phyloP scores from a whole-genome alignment of 2,797 vertebrate genomes.

The Perodicticus potto region DNA sequence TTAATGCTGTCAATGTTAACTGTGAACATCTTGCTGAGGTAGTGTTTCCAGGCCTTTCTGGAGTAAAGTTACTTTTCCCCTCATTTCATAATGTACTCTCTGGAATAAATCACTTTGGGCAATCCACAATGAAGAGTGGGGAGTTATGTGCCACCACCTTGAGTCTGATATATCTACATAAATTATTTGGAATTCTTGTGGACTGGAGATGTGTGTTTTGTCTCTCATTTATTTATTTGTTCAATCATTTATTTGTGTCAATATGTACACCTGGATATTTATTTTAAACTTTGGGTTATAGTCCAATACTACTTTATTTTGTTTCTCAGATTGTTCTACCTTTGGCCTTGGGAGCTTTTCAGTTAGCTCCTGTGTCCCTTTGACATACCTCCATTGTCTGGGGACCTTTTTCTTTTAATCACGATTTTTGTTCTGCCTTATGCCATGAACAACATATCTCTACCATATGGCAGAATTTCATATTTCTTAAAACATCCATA shows the following conservation, averaged over 20 bases:
- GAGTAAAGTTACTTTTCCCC: background rate
- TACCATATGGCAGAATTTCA: constrained; percentile 15
- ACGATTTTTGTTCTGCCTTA: constrained; percentile 48
- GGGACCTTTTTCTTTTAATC: constrained; percentile 44
- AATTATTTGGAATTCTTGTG: constrained; percentile 28
- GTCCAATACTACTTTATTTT: constrained; percentile 27
- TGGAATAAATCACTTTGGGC: constrained; percentile 44
- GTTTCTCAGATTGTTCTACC: constrained; percentile 19
- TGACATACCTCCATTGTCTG: background rate
- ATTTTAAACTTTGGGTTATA: constrained; percentile 57
- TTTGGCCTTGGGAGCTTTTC: constrained; percentile 17
- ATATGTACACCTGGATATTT: constrained; percentile 5
- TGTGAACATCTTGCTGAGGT: background rate
- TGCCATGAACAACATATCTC: constrained; percentile 9
- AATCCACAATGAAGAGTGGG: background rate
- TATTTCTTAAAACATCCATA: constrained; percentile 45
- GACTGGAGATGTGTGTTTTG: constrained; percentile 30
- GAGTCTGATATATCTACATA: background rate
- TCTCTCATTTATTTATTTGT: constrained; percentile 39
- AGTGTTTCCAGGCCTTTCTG: constrained; percentile 36
- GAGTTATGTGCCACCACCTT: background rate
- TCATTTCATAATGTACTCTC: background rate
- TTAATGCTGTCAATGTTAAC: constrained; percentile 24
- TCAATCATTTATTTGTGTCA: constrained; percentile 52
- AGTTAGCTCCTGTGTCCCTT: background rate